Base-by-base conservation (phyloP, 64 coral and sea anemone species). In the Pocillopora damicornis region DNA sequence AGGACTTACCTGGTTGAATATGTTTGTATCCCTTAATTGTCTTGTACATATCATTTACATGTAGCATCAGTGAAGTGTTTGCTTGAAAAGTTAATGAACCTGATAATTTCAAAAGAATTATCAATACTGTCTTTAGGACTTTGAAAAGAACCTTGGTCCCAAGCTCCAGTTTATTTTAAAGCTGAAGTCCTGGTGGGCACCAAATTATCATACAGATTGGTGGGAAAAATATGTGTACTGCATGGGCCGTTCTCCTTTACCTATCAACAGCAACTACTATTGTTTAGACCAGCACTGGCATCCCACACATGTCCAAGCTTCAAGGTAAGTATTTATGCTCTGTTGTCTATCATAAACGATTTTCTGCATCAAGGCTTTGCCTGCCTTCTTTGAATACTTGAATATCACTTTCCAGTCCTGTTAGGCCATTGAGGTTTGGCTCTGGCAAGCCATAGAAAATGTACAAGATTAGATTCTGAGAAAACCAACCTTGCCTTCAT, bases 221-320 rank as follows among this genome's bases (percentile, higher is more conserved):
- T 99, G 97, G 97, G 97, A 99, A 75, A 99, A 99, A 86, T 99
- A 99, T 78, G 97, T 99, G 18, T 93, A 99, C 69, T 78, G 80
- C 57, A 99, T 99, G 97, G 90, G 91, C 15, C 93, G 97, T 9
- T 92, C 74, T 1, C 90, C 97, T 42, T 9, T 86, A 8, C 93
- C 97, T 8, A 89, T 95, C 25, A 99, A 99, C 75, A 99, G 97
- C 37, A 99, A 99, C 78, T 99, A 99, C 63, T 98, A 98, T 36
- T 91, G 95, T 57, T 73, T 94, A 78, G 95, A 98, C 38, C 92
- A 98, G 38, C 77, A 82, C 11, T 98, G 95, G 95, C 91, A 94
- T 20, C 95, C 95, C 0, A 94, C 92, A 22, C 81, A 88, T 18
- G 87, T 87, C 5, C 92, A 92, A 84, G 79, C 89, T 59, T 91